Evolutionary conservation across 2,113 vertebrate species (phyloP), one percentile per base, ranked within the genome.

Genomic region (Chloropsis hardwickii): DNA sequence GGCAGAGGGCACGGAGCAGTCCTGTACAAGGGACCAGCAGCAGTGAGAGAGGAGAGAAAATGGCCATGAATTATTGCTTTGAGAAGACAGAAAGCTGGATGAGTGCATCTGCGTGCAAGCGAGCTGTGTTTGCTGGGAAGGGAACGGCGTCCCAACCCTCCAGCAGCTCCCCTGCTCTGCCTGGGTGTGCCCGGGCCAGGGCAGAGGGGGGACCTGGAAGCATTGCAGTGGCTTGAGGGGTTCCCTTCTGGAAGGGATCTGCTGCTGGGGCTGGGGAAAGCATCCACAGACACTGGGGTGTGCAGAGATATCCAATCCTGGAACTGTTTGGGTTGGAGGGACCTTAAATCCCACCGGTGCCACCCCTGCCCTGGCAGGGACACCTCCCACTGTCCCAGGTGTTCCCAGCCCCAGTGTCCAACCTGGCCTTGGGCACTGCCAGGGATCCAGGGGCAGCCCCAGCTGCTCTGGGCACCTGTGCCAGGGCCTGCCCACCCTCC

Each of bases 281-380:
- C 37, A 65, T 8, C 82, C 28, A 5, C 17, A 14, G 45, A 14
- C 61, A 35, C 61, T 2, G 18, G 61, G 39, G 9, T 24, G 2
- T 10, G 28, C 37, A 24, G 50, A 71, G 47, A 47, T 3, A 2
- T 2, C 35, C 31, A 65, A 0, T 21, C 31, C 51, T 65, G 31
- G 20, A 16, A 9, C 2, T 4, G 35, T 1, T n/a, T 27, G 44
- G 60, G 25, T 6, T 23, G 67, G 50, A 10, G 3, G 10, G 37
- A 31, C 17, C 17, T 2, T 1, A 44, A 57, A 57, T 1, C 8
- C 10, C 35, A 1, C 0, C 65, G 14, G 11, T 11, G 2, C 40
- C 74, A 19, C 18, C 33, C 31, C 40, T 29, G 64, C 64, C 84
- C 11, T 29, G 76, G 57, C 66, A 88, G 58, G 50, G 76, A 44